Base-by-base conservation (phyloP, 2,113 vertebrate species). In the Turdus rufiventris region DNA sequence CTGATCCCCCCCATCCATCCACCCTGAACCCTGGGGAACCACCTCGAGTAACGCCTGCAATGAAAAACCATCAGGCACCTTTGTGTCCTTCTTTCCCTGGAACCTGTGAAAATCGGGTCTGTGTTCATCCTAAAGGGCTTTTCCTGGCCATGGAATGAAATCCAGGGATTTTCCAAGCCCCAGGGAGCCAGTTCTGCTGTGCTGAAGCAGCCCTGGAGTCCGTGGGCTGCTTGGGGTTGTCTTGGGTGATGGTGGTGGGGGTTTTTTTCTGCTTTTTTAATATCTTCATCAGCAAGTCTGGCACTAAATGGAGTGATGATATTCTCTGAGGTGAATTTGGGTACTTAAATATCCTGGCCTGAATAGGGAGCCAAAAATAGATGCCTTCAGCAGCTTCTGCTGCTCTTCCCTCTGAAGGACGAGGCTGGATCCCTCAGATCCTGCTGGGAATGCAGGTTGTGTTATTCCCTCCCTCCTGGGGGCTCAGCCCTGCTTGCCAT, bases 271-370 rank as follows among this genome's bases (percentile, higher is more conserved):
- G 0, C 16, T 48, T 92, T 74, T 73, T 75, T 28, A 50, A 67
- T 78, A 42, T 48, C 92, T 95, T 94, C 85, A 82, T 89, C 73
- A 93, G 85, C 92, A 85, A 88, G 81, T 90, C 90, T 96, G 71
- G 50, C 78, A 58, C 92, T 83, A 76, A 88, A 80, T 2, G 53
- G 31, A 50, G 87, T 10, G 88, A 70, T 80, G 85, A 90, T 66
- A 38, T 84, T 78, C 95, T 88, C 91, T 0, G 73, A 94, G 96
- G 95, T 94, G 92, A 92, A 84, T 91, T 71, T 57, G 83, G 73
- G 83, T 38, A 60, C 89, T 86, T 92, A 88, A 93, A 85, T 92
- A 93, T 86, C 95, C 87, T 81, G 92, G 94, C 96, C 96, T 96
- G 80, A 83, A 87, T 78, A 93, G 83, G 68, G 40, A 72, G 38